Evolutionary conservation across 2,888 invertebrate genomes (phyloP).

Genomic region (Brassicogethes aeneus): DNA sequence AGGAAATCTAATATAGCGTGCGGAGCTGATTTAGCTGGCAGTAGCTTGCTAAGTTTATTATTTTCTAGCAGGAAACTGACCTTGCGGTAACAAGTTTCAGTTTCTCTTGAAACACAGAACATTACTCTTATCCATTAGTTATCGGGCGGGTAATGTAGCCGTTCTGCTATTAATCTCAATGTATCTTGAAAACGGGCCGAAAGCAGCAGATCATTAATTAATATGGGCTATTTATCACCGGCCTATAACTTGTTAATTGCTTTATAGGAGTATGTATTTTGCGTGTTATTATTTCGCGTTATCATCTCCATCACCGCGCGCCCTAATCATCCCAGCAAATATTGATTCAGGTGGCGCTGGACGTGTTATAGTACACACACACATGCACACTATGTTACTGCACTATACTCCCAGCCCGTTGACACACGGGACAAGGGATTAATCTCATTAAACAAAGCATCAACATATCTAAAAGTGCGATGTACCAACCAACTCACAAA

Average conservation of each 20-base stretch:
- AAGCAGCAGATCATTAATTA: conserved; percentile 7
- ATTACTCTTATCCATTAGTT: not conserved
- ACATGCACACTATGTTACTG: not conserved
- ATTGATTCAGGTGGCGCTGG: too few species aligned
- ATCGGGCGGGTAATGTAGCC: not conserved
- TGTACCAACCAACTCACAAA: too few species aligned
- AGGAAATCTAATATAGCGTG: too few species aligned
- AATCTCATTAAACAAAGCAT: not conserved
- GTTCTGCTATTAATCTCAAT: conserved; percentile 7
- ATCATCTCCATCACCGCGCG: too few species aligned
- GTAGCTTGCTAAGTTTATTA: too few species aligned
- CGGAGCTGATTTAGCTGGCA: too few species aligned
- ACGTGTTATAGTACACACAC: too few species aligned
- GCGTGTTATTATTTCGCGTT: too few species aligned
- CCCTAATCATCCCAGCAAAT: too few species aligned
- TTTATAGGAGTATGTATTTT: not conserved
- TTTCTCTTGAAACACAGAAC: not conserved
- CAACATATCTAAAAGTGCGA: too few species aligned
- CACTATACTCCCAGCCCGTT: not conserved
- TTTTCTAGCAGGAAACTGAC: not conserved
- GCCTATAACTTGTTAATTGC: conserved; percentile 1
- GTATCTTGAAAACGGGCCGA: conserved; percentile 5
- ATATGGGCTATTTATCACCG: conserved; percentile 1
- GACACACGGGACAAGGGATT: not conserved
- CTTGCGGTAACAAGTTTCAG: not conserved